These are phyloP conservation scores for Drosophila serrata DNA, from an alignment of 1,140 invertebrate species.

Conservation along the genomic window DNA sequence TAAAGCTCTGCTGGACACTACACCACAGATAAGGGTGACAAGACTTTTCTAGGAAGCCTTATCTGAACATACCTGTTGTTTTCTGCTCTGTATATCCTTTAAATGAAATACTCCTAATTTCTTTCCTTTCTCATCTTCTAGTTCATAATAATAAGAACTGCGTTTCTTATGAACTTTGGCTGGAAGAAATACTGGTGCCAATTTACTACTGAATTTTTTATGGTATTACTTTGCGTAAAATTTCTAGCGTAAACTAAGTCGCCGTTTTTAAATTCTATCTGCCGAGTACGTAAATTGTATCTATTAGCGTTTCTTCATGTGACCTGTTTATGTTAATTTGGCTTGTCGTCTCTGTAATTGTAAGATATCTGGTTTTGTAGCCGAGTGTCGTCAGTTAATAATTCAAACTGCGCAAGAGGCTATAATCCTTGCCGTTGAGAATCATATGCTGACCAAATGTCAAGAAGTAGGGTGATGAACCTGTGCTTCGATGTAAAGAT, in stretches of 20 bases:
- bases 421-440: conserved; percentile 14
- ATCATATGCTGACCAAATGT: conserved; percentile 27
- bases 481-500: conserved; percentile 13
- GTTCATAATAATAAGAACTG: no score
- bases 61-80: no score
- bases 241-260: conserved; percentile 2
- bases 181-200: no score
- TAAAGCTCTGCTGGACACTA: no score
- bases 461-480: conserved; percentile 17
- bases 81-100: no score
- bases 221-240: conserved; percentile 6
- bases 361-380: background rate
- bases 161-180: no score
- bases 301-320: conserved; percentile 1
- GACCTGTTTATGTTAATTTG: background rate
- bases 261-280: background rate
- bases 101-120: no score
- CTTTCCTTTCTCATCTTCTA: no score
- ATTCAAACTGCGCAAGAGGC: background rate
- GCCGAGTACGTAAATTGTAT: conserved; percentile 1
- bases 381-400: background rate
- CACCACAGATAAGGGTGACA: no score
- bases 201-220: no score
- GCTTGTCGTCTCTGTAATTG: background rate
- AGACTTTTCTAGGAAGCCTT: no score